Evolutionary conservation across 2,888 invertebrate genomes (phyloP).

Genomic region (Spisula subtruncata): DNA sequence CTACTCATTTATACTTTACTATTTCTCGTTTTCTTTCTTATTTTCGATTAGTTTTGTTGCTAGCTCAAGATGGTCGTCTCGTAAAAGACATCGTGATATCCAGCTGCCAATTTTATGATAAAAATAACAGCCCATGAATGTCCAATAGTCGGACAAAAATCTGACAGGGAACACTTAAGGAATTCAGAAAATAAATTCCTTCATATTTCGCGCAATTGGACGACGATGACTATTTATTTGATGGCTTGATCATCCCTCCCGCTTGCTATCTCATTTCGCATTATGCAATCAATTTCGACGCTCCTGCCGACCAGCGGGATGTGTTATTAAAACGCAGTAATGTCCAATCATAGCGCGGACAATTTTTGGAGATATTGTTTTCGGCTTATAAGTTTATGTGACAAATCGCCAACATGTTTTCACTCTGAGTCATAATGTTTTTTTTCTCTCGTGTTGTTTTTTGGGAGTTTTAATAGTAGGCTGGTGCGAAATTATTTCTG

Average conservation of each 20-base stretch:
- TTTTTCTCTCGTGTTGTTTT: conserved; percentile 18
- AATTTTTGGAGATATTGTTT: conserved; percentile 17
- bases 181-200: not conserved
- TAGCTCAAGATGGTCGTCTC: not conserved
- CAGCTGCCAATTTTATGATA: not conserved
- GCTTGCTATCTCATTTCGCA: conserved; percentile 5
- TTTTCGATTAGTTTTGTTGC: not conserved
- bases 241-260: not conserved
- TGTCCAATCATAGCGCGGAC: not conserved
- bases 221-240: conserved; percentile 11
- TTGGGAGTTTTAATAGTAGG: conserved; percentile 27
- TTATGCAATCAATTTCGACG: not conserved
- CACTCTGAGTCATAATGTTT: not conserved
- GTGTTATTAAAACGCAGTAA: conserved; percentile 21
- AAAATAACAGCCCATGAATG: conserved; percentile 18
- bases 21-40: too few relatives aligned
- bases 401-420: conserved; percentile 19
- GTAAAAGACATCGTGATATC: not conserved
- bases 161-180: not conserved
- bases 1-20: too few relatives aligned
- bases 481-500: conserved; percentile 15
- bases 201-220: not conserved
- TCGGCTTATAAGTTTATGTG: conserved; percentile 19
- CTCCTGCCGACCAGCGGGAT: not conserved
- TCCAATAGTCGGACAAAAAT: not conserved